Conservation (phyloP, 2,113 vertebrate species). For the Saguinus imperator region DNA sequence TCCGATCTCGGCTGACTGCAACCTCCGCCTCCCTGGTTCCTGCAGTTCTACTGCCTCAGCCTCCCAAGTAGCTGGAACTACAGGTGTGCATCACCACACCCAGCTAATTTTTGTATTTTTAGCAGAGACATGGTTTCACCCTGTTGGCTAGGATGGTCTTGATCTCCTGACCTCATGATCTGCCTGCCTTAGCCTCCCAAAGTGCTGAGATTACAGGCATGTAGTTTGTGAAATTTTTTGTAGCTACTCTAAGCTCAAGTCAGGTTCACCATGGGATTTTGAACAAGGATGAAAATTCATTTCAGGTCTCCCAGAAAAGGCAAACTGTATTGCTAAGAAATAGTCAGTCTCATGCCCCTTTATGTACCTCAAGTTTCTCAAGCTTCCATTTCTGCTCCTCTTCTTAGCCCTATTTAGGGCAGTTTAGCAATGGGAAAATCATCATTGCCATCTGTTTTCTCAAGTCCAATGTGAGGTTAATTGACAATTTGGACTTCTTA, state of each 20-base stretch:
- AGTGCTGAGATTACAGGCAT: no score
- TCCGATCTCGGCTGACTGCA: no score
- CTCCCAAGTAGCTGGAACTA: no score
- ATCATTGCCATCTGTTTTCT: background rate
- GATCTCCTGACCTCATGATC: no score
- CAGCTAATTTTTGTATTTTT: no score
- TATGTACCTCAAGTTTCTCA: background rate
- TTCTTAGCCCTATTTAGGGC: background rate
- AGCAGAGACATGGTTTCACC: no score
- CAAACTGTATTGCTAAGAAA: background rate
- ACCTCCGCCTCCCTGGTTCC: no score
- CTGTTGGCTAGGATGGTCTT: no score
- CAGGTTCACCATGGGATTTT: background rate
- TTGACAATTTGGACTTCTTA: background rate
- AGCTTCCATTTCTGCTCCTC: background rate
- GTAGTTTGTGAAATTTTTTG: background rate
- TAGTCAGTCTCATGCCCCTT: background rate
- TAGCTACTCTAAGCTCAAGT: background rate
- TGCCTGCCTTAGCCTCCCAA: no score
- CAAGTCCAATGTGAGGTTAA: background rate
- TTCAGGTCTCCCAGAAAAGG: background rate
- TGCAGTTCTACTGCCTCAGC: no score
- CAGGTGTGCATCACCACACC: no score
- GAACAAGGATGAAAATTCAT: background rate
- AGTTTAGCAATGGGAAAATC: background rate